Base-by-base conservation (phyloP, 2,888 invertebrate genomes). In the Drosophila anomelani region DNA sequence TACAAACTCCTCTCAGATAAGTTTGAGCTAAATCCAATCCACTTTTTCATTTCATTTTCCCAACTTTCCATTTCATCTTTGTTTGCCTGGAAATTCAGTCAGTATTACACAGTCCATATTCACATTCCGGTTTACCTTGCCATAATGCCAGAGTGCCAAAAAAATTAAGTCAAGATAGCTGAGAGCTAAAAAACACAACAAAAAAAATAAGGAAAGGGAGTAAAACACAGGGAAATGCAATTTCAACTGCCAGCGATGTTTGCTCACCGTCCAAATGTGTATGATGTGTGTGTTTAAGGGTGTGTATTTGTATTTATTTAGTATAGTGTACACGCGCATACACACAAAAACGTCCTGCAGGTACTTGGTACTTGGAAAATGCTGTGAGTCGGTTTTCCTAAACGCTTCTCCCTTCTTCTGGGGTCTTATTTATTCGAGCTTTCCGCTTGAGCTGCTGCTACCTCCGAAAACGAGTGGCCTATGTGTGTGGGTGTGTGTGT, bases 131-230 rank as follows among this genome's bases (percentile, higher is more conserved):
- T 39, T 61, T 56, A 26, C 55, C 29, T 49, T 4, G 4, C 36
- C 58, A 49, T 55, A 49, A 54, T 60, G 53, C 26, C 41, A 41
- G 67, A 81, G 76, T 81, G 79, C 76, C 77, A 78, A 82, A 81
- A 81, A 75, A 87, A 77, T 82, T 70, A 82, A 82, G 76, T 79
- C 77, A 79, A 80, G 82, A 71, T 57, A 68, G 55, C 49, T 55
- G 8, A 49, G 51, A 53, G 54, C 29, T 1, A 9, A 9, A 20
- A 39, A 38, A 44, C 20, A 20, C 17, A 20, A 36, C 56, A 57
- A 41, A 12, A 17, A 54, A 41, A 60, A 44, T 44, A 9, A 26
- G 13, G 1, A 10, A 38, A 43, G 13, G 23, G 23, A 41, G 39
- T 15, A 63, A 66, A 59, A 61, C 29, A 32, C 15, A 41, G 59